A percentile compares a stretch with the other conserved stretches of the same genome.
These are phyloP conservation scores for Onthophagus sagittarius DNA, from an alignment of 2,888 invertebrate species.

Conservation along the genomic window DNA sequence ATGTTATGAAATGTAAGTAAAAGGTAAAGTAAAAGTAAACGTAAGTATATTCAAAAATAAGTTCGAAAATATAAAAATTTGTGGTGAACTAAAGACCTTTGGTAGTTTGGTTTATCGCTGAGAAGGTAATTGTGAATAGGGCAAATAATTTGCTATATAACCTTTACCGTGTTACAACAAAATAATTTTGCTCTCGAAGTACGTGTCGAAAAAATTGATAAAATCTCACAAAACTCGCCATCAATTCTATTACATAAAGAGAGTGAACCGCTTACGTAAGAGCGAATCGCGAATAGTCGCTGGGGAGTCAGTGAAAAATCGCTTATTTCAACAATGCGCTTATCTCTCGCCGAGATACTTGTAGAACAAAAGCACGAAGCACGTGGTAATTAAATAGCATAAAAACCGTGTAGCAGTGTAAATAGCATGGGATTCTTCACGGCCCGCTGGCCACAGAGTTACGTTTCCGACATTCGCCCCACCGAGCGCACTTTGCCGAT, in stretches of 20 bases:
- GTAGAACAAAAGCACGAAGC: conserved; percentile 35
- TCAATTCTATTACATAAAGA: conserved; percentile 5
- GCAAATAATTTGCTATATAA: conserved; percentile 2
- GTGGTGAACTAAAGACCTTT: not conserved
- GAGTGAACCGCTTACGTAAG: conserved; percentile 1
- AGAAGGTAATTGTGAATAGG: not conserved
- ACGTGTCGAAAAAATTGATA: conserved; percentile 13
- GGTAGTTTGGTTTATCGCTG: not conserved
- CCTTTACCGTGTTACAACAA: not conserved
- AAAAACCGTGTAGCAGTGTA: conserved; percentile 45
- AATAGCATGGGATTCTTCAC: conserved; percentile 45
- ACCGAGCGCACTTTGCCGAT: conserved; percentile 29
- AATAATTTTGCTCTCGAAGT: not conserved
- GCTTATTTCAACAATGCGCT: conserved; percentile 10
- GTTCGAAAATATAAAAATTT: too few relatives aligned
- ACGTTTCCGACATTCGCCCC: conserved; percentile 41
- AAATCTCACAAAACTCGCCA: conserved; percentile 6
- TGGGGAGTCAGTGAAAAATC: conserved; percentile 1
- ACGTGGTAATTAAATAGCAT: conserved; percentile 41
- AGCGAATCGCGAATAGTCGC: not conserved
- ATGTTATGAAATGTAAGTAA: too few relatives aligned
- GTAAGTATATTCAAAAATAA: too few relatives aligned
- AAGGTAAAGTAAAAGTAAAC: too few relatives aligned
- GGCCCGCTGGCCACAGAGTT: conserved; percentile 42
- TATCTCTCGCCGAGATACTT: conserved; percentile 5